Evolutionary conservation across 2,113 vertebrate genomes (phyloP).

Genomic region (Lagopus muta): DNA sequence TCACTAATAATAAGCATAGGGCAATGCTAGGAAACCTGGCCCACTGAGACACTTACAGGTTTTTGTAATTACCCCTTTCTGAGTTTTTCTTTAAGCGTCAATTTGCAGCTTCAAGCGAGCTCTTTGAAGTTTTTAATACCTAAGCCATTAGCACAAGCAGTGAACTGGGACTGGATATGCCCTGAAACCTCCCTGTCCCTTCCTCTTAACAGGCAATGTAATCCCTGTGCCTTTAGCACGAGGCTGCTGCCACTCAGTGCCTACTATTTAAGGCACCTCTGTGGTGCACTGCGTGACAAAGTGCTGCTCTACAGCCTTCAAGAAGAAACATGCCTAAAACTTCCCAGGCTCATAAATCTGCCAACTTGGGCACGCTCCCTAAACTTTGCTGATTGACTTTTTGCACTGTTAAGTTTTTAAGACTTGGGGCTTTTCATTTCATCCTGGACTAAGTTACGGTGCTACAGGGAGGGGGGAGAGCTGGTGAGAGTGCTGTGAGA

Average conservation of each 20-base stretch:
- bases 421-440: background rate
- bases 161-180: background rate
- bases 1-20: background rate
- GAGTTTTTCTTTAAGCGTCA: background rate
- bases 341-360: slow-evolving; percentile 55
- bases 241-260: background rate
- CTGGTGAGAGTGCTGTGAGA: accelerated
- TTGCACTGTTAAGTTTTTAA: background rate
- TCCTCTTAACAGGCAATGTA: background rate
- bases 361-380: slow-evolving; percentile 1
- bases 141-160: slow-evolving; percentile 8
- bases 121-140: background rate
- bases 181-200: background rate
- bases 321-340: background rate
- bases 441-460: accelerated
- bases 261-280: background rate
- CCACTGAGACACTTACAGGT: background rate
- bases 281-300: background rate
- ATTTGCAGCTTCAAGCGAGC: slow-evolving; percentile 21
- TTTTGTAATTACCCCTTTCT: background rate
- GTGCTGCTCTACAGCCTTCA: background rate
- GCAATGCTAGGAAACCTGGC: background rate
- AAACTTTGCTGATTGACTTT: slow-evolving; percentile 23
- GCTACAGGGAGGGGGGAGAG: background rate
- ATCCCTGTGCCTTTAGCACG: background rate